Base-by-base conservation (phyloP, 2,888 invertebrate species). In the Cephalotes varians region DNA sequence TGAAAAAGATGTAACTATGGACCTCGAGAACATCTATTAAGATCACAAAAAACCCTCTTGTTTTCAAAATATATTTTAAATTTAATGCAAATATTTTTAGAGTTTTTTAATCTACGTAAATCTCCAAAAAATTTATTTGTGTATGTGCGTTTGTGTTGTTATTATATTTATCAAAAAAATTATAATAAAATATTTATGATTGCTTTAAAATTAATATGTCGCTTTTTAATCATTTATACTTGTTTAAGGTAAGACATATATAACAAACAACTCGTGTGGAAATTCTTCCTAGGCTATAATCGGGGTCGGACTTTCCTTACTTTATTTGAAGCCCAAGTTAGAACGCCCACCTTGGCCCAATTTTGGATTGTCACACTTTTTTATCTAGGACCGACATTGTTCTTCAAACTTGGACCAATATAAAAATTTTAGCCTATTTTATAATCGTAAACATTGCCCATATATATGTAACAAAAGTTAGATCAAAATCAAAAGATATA, bases 1-100 rank as follows among this genome's bases (percentile, higher is more conserved):
- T 2, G 3, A 25, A 31, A 34, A 25, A 49, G 37, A 18, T 1
- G 25, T 25, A 56, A 40, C 9, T 37, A 37, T 9, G 10, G 1
- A 60, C 12, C 1, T 60, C 12, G 1, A 6, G 47, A 60, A 18
- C 15, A n/a, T n/a, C n/a, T 21, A 44, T n/a, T 2, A 1, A 51
- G 6, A 31, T 49, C 10, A 49, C 25, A 44, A 51, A 62, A 31
- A 58, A 1, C 1, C 10, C 2, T 37, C 10, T 49, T 6, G 7
- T 51, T 62, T 47, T 34, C 12, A n/a, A 74, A 62, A 34, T 62
- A 34, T 31, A n/a, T 74, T 10, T 31, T 10, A 21, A 69, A 21
- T 34, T 54, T 25, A 10, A 18, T 21, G 21, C 3, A 58, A 34
- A 49, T 47, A 21, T 37, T 37, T 72, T 58, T 2, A 21, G 2